Conservation (phyloP, 2,113 vertebrate species). For the Dasyprocta punctata region DNA sequence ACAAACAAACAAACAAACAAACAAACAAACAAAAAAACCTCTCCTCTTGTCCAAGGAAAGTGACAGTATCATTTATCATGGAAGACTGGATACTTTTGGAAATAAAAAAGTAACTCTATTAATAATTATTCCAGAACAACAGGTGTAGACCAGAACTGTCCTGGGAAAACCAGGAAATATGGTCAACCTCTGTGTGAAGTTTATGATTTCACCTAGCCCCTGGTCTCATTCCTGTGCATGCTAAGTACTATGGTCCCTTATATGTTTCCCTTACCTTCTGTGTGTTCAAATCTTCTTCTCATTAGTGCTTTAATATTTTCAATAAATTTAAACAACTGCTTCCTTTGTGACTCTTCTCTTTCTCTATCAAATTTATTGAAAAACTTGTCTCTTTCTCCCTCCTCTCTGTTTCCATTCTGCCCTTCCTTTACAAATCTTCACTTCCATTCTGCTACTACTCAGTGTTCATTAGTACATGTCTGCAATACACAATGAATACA, state of each 20-base stretch:
- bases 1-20: too few relatives aligned
- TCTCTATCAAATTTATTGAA: not conserved
- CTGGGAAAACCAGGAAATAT: slow-evolving; percentile 37
- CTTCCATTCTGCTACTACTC: not conserved
- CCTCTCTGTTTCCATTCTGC: not conserved
- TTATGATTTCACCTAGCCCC: not conserved
- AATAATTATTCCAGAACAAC: slow-evolving; percentile 72
- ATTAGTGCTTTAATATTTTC: not conserved
- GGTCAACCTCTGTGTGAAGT: not conserved
- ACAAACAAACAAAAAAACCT: not conserved
- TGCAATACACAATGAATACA: not conserved
- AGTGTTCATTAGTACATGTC: not conserved
- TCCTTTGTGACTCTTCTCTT: not conserved
- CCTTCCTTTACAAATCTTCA: not conserved
- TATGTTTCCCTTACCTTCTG: not conserved
- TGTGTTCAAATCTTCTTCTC: not conserved
- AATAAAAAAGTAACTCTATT: slow-evolving; percentile 68
- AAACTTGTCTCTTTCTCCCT: not conserved
- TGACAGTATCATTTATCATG: not conserved
- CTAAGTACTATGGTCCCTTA: not conserved
- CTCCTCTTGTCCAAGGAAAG: slow-evolving; percentile 5
- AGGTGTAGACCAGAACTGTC: slow-evolving; percentile 59
- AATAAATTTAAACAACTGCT: not conserved
- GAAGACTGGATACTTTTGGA: slow-evolving; percentile 49
- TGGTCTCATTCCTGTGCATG: not conserved